Conservation (phyloP, 2,113 vertebrate genomes). For the human (Homo sapiens) region GRCh38 chr12:47895001-47895500, state of each 20-base stretch:
- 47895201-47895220: neutral
- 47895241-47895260: neutral
- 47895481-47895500: neutral
- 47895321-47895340: neutral
- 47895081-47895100: neutral
- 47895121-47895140: neutral
- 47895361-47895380: neutral
- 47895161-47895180: neutral
- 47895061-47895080: neutral
- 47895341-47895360: neutral
- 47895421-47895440: neutral
- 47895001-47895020: neutral
- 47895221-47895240: rapidly evolving
- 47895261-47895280: neutral
- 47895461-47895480: neutral
- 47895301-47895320: neutral
- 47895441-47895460: neutral
- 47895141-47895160: neutral
- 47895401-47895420: neutral
- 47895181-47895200: neutral
- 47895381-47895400: neutral
- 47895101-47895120: neutral
- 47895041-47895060: neutral
- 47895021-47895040: neutral
- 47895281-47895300: neutral